These are phyloP conservation scores for Uropetala carovei DNA, from an alignment of 2,888 invertebrate genomes.

Conservation along the genomic window DNA sequence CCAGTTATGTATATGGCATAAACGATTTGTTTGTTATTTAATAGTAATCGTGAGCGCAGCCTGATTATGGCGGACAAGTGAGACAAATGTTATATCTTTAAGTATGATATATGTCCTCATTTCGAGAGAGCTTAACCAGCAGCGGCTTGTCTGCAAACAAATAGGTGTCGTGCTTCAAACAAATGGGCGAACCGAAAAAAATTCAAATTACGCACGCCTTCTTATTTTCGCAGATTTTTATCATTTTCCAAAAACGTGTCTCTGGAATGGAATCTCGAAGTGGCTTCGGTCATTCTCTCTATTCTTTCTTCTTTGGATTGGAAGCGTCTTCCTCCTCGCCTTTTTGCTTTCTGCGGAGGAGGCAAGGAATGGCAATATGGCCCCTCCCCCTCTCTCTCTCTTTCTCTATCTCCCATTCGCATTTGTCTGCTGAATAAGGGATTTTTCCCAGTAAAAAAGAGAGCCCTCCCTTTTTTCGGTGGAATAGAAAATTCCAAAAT, in stretches of 20 bases:
- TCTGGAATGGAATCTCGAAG: neutral
- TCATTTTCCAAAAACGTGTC: neutral
- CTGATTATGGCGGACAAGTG: no score
- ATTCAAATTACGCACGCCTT: no score
- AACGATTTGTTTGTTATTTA: no score
- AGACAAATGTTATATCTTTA: no score
- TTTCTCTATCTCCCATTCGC: slow-evolving; percentile 6
- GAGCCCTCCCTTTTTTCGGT: neutral
- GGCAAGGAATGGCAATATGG: neutral
- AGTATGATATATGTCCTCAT: no score
- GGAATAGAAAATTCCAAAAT: slow-evolving; percentile 40
- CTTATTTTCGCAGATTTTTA: neutral
- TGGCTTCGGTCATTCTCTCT: neutral
- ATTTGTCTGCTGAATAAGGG: slow-evolving; percentile 1
- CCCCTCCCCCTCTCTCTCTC: neutral
- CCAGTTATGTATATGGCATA: no score
- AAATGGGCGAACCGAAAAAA: no score
- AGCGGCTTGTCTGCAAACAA: no score
- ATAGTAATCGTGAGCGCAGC: no score
- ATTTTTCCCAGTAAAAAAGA: slow-evolving; percentile 6
- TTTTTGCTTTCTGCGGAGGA: neutral
- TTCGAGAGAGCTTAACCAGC: no score
- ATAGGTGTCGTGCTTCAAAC: no score
- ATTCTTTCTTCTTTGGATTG: neutral
- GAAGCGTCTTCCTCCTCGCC: neutral